Evolutionary conservation across 92 coral and sea anemone genomes (phyloP).

Genomic region (Pocillopora grandis): DNA sequence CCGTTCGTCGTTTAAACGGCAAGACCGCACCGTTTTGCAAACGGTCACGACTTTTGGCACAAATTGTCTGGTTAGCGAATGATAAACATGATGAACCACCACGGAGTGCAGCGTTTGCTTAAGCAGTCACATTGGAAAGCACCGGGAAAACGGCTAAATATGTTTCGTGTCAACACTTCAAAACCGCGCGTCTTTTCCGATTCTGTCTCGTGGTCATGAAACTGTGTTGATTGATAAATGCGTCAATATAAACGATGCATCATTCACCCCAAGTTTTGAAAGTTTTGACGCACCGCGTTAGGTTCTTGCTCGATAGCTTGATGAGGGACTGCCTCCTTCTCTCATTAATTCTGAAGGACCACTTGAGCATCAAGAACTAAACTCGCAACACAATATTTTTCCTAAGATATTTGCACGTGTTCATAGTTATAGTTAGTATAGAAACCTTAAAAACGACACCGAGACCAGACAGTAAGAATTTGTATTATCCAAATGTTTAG

Average conservation of each 20-base stretch:
- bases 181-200: no score
- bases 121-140: no score
- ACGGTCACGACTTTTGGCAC: not conserved
- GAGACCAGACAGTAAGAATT: slow-evolving; percentile 12
- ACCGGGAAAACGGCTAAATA: no score
- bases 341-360: slow-evolving; percentile 8
- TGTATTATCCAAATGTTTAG: slow-evolving; percentile 11
- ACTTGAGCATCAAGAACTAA: slow-evolving; percentile 23
- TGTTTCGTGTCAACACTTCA: no score
- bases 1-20: slow-evolving; percentile 14
- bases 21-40: slow-evolving; percentile 31
- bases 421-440: not conserved
- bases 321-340: slow-evolving; percentile 5
- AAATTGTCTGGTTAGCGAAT: no score
- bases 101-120: no score
- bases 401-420: slow-evolving; percentile 6
- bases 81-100: no score
- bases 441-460: no score
- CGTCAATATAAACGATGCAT: no score
- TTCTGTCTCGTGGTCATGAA: no score
- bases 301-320: slow-evolving; percentile 9
- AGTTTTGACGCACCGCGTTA: slow-evolving; percentile 3
- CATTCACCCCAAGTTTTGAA: slow-evolving; percentile 5
- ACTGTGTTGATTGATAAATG: no score
- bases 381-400: slow-evolving; percentile 15